Base-by-base conservation (phyloP, 2,113 vertebrate genomes). In the Microtus montanus region DNA sequence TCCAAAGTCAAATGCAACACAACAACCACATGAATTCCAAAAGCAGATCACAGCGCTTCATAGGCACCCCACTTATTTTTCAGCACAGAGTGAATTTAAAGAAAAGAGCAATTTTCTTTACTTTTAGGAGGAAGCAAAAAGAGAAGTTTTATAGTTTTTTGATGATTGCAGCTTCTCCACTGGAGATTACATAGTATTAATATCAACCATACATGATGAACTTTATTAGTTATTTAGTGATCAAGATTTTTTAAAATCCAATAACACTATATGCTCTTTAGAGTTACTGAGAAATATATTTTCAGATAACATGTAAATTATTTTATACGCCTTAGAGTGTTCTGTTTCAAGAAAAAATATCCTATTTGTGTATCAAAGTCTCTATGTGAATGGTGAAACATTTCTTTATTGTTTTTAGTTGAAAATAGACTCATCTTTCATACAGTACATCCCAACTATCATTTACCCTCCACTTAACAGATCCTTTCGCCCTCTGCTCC, bases 221-320 rank as follows among this genome's bases (percentile, higher is more conserved):
- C 22, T 90, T 73, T 3, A 80, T 5, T 80, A 95, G 58, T 77
- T 75, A 89, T 90, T 95, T 89, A 91, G 30, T 73, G 5, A 75
- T 38, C 70, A 90, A 41, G 17, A 38, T 83, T 94, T 78, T 13
- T 61, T 8, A 26, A 96, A 86, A 88, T 71, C 6, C 63, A 28
- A 73, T 26, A 87, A 3, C 7, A 70, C 1, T 86, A 26, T 84
- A 74, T 38, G 13, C 15, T 74, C 78, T 87, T 30, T 28, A n/a
- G 44, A 74, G 66, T 63, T 74, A 4, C 10, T 90, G 9, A 28
- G 77, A 83, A 93, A 90, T 54, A 41, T 33, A 38, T 70, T 61
- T 87, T 85, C 47, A 52, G 2, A 41, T 92, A 80, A 58, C 41
- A 75, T 11, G 17, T 52, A 26, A n/a, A 87, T 74, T 47, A 54